Conservation (phyloP, 1,140 invertebrate species). For the Phymorhynchus buccinoides region DNA sequence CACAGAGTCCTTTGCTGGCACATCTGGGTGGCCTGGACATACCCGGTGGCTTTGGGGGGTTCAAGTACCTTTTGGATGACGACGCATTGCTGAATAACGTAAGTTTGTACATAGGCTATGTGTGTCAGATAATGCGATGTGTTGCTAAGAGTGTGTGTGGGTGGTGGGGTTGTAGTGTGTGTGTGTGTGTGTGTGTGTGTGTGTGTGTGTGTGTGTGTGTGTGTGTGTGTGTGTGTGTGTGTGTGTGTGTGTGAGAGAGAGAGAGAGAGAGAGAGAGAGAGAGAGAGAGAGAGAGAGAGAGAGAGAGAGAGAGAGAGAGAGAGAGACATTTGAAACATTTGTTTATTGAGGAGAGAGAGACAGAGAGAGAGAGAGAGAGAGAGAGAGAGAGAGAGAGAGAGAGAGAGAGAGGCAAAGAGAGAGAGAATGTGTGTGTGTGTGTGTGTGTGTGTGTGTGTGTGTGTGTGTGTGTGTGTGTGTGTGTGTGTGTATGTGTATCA, state of each 20-base stretch:
- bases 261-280: background rate
- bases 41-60: background rate
- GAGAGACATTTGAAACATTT: no score
- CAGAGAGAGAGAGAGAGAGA: background rate
- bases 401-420: no score
- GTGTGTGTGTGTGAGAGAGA: no score
- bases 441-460: no score
- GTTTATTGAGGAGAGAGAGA: no score
- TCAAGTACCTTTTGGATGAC: background rate
- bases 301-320: background rate
- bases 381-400: background rate
- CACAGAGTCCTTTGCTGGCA: background rate
- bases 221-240: constrained; percentile 2
- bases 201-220: constrained; percentile 19
- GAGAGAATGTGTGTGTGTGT: no score
- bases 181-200: constrained; percentile 25
- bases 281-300: background rate
- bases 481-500: no score
- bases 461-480: no score
- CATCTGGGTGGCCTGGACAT: background rate
- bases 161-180: background rate
- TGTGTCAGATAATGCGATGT: background rate
- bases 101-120: background rate
- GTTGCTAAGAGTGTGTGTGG: background rate
- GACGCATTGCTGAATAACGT: background rate